Evolutionary conservation across 2,113 vertebrate genomes (phyloP).

Genomic region (Fukomys damarensis): DNA sequence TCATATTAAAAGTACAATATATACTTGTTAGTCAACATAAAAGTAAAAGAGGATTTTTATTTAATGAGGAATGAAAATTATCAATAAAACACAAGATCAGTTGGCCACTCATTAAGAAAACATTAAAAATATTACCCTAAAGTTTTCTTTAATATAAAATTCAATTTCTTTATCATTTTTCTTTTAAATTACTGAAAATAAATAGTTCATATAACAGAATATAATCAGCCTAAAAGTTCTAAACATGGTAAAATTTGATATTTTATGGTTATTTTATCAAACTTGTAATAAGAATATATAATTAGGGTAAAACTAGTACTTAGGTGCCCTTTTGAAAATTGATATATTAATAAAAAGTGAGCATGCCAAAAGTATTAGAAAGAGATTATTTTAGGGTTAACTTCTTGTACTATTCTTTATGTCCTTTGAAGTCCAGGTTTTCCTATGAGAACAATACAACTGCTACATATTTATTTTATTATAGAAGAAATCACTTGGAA

Average conservation of each 20-base stretch:
- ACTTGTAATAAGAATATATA: neutral
- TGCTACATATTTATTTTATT: neutral
- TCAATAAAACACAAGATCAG: slow-evolving; percentile 63
- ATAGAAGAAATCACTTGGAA: neutral
- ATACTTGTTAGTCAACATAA: slow-evolving; percentile 70
- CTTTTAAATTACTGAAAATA: neutral
- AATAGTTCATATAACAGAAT: neutral
- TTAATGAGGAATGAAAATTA: slow-evolving; percentile 62
- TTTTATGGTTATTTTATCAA: neutral
- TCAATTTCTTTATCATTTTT: slow-evolving; percentile 58
- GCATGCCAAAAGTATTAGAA: neutral
- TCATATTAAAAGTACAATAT: slow-evolving; percentile 5
- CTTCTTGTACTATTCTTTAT: neutral
- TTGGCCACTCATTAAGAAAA: slow-evolving; percentile 40
- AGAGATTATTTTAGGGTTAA: neutral
- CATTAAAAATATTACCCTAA: slow-evolving; percentile 24
- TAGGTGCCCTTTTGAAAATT: slow-evolving; percentile 55
- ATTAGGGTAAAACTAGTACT: slow-evolving; percentile 77
- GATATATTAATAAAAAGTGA: neutral
- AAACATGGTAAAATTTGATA: neutral
- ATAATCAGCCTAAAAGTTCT: neutral
- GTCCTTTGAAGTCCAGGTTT: neutral
- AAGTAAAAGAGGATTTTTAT: slow-evolving; percentile 71
- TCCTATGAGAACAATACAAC: neutral
- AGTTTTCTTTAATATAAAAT: slow-evolving; percentile 17